Evolutionary conservation across 2,113 vertebrate genomes (phyloP).

Genomic region (Aptenodytes forsteri): DNA sequence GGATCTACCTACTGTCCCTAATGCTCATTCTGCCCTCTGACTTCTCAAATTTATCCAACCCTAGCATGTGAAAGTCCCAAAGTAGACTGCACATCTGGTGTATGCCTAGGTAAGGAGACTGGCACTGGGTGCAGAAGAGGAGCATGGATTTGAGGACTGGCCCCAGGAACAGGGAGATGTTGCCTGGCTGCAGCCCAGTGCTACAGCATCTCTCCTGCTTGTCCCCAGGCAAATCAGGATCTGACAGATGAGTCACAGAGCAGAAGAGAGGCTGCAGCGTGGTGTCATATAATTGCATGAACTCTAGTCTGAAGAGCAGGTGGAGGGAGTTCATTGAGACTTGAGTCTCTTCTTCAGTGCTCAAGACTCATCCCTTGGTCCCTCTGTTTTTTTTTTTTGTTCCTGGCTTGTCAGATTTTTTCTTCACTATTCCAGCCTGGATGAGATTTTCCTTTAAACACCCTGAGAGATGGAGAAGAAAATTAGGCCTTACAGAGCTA

Average conservation of each 20-base stretch:
- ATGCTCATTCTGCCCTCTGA: background rate
- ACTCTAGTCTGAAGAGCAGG: background rate
- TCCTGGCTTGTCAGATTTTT: background rate
- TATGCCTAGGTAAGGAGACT: background rate
- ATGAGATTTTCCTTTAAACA: background rate
- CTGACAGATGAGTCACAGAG: background rate
- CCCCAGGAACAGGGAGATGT: background rate
- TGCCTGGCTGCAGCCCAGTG: background rate
- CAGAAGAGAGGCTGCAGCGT: background rate
- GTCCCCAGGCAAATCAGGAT: background rate
- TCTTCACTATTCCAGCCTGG: background rate
- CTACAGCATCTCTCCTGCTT: background rate
- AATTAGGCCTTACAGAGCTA: background rate
- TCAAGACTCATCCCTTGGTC: background rate
- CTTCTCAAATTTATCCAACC: background rate
- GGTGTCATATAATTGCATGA: background rate
- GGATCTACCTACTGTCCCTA: background rate
- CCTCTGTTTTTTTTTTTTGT: background rate
- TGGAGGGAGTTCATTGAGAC: background rate
- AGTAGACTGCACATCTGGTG: accelerated
- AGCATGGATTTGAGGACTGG: background rate
- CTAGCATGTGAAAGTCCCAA: background rate
- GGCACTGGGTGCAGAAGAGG: background rate
- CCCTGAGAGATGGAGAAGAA: background rate
- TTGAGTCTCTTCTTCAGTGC: background rate